A percentile compares a stretch with the other conserved stretches of the same genome.
Evolutionary conservation across 1,140 invertebrate species (phyloP).

Genomic region (Panonychus citri): DNA sequence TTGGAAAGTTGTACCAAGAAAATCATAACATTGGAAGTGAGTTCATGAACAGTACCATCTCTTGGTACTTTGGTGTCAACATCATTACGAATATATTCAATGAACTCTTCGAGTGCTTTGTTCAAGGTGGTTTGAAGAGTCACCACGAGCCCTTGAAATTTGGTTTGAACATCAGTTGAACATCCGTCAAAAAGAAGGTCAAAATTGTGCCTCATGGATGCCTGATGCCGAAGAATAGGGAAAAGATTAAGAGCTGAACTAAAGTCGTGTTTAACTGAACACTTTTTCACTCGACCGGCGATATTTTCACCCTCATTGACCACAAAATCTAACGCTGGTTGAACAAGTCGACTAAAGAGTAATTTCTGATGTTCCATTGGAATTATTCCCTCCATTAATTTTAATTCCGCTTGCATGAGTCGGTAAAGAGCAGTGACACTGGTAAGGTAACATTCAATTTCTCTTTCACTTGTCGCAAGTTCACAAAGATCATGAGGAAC

Average conservation of each 20-base stretch:
- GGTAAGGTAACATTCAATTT: constrained; percentile 66
- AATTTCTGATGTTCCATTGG: constrained; percentile 36
- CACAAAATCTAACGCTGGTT: constrained; percentile 56
- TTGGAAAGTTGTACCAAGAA: constrained; percentile 53
- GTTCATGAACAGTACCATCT: constrained; percentile 87
- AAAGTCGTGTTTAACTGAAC: constrained; percentile 54
- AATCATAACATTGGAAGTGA: constrained; percentile 71
- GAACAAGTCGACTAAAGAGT: constrained; percentile 60
- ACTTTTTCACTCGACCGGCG: constrained; percentile 31
- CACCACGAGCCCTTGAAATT: constrained; percentile 41
- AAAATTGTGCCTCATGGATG: constrained; percentile 54
- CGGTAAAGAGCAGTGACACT: constrained; percentile 60
- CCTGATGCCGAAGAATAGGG: constrained; percentile 57
- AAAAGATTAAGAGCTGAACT: constrained; percentile 57
- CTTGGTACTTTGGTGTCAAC: constrained; percentile 55
- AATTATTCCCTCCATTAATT: constrained; percentile 56
- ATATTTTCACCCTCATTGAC: constrained; percentile 52
- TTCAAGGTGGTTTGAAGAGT: constrained; percentile 50
- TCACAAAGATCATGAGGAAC: constrained; percentile 4
- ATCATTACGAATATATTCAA: constrained; percentile 65
- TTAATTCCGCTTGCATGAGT: constrained; percentile 63
- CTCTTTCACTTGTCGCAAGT: constrained; percentile 33
- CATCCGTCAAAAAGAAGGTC: constrained; percentile 40
- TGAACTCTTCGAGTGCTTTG: constrained; percentile 73
- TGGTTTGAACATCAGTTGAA: constrained; percentile 9